Evolutionary conservation across 2,113 vertebrate genomes (phyloP), one percentile per base, ranked within the genome.

Genomic region (Puma concolor): DNA sequence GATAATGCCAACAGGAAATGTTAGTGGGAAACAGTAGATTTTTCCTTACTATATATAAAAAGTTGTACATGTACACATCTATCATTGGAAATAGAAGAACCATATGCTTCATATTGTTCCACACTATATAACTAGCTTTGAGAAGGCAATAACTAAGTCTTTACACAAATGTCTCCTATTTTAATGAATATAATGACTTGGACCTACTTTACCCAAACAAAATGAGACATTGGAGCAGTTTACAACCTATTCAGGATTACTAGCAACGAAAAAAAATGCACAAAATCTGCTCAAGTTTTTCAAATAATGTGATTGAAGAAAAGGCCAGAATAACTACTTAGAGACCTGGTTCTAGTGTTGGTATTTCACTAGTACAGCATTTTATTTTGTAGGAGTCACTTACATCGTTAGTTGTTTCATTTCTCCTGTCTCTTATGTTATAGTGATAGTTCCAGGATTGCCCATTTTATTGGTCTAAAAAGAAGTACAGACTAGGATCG

Each of bases 31-130:
- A 94, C 10, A 71, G 84, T 6, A 63, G n/a, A 89, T 71, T 72
- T 79, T 66, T 97, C 84, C 86, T 81, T 54, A 89, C 13, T 82
- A 44, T 31, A 71, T 94, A 52, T n/a, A 85, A 84, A 83, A 72
- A 96, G 41, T 48, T 92, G 25, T 91, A 82, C 79, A 11, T 64
- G 13, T 54, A 77, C 29, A 88, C 12, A 50, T 89, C 36, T 80
- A 41, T 91, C 41, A 86, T 88, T 77, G 63, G 63, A 93, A 93
- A 79, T 44, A 71, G 69, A 95, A 92, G 17, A 21, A 71, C 4
- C 15, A 19, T 38, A 48, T 17, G 23, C 8, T 72, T 94, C 44
- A 48, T 80, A 14, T 80, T 95, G 6, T 85, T 74, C 72, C 25
- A 90, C 7, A 66, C 29, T 80, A 41, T 48, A n/a, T 81, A 92